A percentile compares a stretch with the other conserved stretches of the same genome.
Evolutionary conservation across 1,140 invertebrate genomes (phyloP).

Genomic region (Drosophila littoralis): DNA sequence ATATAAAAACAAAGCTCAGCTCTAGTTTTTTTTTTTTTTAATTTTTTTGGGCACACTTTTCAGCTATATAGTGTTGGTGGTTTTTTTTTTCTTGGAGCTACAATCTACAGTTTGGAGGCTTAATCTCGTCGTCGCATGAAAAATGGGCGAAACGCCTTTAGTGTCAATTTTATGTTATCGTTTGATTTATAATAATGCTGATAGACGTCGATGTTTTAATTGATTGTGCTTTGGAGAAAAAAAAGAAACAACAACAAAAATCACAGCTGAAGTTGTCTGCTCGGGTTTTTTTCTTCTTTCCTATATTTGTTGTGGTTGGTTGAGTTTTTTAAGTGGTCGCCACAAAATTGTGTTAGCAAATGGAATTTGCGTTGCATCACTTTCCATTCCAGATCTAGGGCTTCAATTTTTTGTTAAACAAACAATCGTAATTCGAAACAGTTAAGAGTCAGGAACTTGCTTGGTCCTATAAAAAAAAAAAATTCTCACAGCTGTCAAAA

Average conservation of each 20-base stretch:
- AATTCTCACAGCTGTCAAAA: too few species aligned
- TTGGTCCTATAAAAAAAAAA: too few species aligned
- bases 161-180: conserved; percentile 83
- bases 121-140: conserved; percentile 74
- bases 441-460: too few species aligned
- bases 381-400: conserved; percentile 1
- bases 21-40: conserved; percentile 16
- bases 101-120: conserved; percentile 62
- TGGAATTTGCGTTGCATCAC: conserved; percentile 21
- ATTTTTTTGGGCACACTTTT: conserved; percentile 37
- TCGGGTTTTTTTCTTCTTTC: not conserved
- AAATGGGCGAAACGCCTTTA: conserved; percentile 81
- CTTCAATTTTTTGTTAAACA: not conserved
- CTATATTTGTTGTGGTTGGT: conserved; percentile 19
- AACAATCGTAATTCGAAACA: too few species aligned
- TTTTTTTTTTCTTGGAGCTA: conserved; percentile 37
- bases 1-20: conserved; percentile 59
- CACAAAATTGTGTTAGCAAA: not conserved
- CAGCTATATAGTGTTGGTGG: conserved; percentile 43
- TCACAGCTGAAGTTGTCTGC: conserved; percentile 1
- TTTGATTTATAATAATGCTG: conserved; percentile 83
- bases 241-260: conserved; percentile 2
- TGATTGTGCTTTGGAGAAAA: conserved; percentile 57
- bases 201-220: conserved; percentile 82
- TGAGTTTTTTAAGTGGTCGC: conserved; percentile 12